phyloP scores from a whole-genome alignment of 2,113 vertebrate species.

The Petaurus breviceps region DNA sequence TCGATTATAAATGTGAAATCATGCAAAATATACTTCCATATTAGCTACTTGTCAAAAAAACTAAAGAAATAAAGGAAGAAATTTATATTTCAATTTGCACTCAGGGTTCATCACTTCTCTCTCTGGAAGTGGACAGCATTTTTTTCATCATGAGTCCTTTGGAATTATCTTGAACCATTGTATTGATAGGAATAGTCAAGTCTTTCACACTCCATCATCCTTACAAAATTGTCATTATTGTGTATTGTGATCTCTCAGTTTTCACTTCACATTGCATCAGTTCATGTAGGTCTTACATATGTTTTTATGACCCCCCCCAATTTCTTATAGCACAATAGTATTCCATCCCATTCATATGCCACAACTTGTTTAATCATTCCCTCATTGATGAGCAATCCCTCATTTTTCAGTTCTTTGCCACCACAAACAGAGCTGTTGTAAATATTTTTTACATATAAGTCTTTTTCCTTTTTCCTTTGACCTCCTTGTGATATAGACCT shows the following conservation, averaged over 20 bases:
- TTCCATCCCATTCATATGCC: neutral
- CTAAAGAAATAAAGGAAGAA: neutral
- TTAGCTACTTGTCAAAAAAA: neutral
- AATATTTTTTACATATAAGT: neutral
- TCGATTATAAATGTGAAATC: neutral
- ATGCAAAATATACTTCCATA: neutral
- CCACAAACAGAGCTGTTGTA: neutral
- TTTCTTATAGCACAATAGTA: neutral
- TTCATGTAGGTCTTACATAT: neutral
- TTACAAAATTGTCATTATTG: neutral
- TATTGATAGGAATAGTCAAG: neutral
- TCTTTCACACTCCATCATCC: neutral
- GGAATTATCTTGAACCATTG: neutral
- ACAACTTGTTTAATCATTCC: neutral
- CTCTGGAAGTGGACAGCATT: neutral
- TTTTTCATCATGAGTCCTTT: neutral
- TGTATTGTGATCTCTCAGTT: neutral
- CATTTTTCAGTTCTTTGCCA: neutral
- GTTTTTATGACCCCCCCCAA: neutral
- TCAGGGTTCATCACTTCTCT: neutral
- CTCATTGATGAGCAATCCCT: neutral
- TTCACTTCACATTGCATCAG: neutral
- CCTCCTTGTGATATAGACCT: neutral
- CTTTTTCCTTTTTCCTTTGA: neutral
- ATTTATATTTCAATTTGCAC: neutral